phyloP scores from a whole-genome alignment of 2,797 vertebrate species.

The Psittacula derbiana region DNA sequence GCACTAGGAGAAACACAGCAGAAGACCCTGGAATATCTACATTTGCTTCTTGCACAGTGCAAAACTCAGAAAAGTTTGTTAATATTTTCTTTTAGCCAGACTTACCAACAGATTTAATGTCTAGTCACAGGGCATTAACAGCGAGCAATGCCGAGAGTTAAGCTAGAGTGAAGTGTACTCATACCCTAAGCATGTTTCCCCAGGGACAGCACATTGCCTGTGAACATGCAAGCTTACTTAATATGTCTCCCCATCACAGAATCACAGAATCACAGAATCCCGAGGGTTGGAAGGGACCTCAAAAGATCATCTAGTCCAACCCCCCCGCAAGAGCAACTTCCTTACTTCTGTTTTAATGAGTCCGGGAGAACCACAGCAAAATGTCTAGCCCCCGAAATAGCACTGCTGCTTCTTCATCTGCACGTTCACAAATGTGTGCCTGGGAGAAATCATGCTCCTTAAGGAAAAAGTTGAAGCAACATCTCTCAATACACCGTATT shows the following conservation, averaged over 20 bases:
- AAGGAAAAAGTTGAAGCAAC: neutral
- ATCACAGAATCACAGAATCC: no score
- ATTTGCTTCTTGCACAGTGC: neutral
- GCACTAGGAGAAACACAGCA: neutral
- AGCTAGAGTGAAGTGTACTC: neutral
- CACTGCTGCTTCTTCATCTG: neutral
- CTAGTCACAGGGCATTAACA: neutral
- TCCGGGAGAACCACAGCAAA: neutral
- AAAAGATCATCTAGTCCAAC: no score
- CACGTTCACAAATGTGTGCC: neutral
- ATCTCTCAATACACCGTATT: neutral
- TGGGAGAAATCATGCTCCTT: neutral
- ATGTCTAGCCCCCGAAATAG: accelerated
- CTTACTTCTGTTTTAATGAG: neutral
- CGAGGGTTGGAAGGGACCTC: no score
- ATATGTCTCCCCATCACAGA: neutral
- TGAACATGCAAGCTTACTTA: neutral
- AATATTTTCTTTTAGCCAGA: neutral
- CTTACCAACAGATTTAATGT: neutral
- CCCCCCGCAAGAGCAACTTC: neutral
- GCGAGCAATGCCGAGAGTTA: neutral
- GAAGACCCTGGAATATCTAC: neutral
- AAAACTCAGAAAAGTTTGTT: neutral
- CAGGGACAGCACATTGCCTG: neutral
- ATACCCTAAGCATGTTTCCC: neutral